Evolutionary conservation across 2,113 vertebrate genomes (phyloP), one percentile per base, ranked within the genome.

Genomic region (Cavia aperea): DNA sequence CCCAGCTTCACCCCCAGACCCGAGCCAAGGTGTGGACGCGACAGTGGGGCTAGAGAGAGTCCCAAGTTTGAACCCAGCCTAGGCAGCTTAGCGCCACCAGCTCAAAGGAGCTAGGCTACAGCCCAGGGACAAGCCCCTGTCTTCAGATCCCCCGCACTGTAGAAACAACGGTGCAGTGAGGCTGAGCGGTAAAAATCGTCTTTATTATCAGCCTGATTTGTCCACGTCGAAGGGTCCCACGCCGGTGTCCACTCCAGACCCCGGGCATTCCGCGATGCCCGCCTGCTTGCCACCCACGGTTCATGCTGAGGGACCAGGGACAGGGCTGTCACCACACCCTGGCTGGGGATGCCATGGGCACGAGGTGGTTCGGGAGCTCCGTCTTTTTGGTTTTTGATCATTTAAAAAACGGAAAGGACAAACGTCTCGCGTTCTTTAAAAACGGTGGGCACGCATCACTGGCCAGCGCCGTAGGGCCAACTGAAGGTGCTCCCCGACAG

Each of bases 401-500:
- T 91, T 96, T 94, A 94, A 93, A 96, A 96, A 96, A 96, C 91
- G 94, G 79, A 92, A 85, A 85, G 96, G 73, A 94, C 83, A 92
- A 96, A 93, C 86, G 79, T 88, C 90, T 95, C 88, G 95, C 95
- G 92, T 96, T 97, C 93, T 96, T 94, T 90, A 96, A 94, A 95
- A 95, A 94, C 90, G n/a, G 26, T 5, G 1, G 49, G n/a, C 33
- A 5, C 3, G 39, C 26, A 54, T 95, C 96, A 99, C 97, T 99
- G 98, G 94, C 98, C 98, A 0, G 98, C 96, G 54, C 98, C 98
- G 0, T 99, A 99, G 94, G 99, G 98, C 99, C 99, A 99, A 97
- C 98, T 99, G 97, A 99, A 99, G 82, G 98, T 98, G 96, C 99
- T 99, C 81, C 99, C 99, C 0, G 99, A 99, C 73, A 99, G 98